Conservation (phyloP, 1,140 invertebrate genomes). For the Paramacrobiotus metropolitanus region DNA sequence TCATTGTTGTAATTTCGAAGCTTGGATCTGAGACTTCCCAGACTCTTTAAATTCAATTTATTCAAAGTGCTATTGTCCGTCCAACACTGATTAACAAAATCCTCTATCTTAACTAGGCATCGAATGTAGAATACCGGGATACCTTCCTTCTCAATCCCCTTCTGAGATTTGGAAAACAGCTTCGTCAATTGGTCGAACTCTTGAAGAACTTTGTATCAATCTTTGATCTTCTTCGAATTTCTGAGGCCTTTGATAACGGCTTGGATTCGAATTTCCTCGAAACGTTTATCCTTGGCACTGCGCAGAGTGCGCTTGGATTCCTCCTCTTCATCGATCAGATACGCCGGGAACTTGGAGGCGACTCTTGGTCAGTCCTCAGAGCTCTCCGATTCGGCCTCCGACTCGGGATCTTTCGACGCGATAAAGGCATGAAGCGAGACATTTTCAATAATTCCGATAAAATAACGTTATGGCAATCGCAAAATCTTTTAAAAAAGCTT, state of each 20-base stretch:
- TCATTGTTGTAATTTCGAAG: conserved; percentile 86
- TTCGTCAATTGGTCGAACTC: conserved; percentile 73
- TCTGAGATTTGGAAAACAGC: conserved; percentile 68
- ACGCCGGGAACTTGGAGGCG: conserved; percentile 12
- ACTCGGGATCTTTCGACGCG: conserved; percentile 20
- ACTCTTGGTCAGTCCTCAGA: conserved; percentile 17
- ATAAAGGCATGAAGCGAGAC: conserved; percentile 24
- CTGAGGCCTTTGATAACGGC: conserved; percentile 71
- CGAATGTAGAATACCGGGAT: conserved; percentile 75
- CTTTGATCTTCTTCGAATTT: conserved; percentile 94
- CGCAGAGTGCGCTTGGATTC: conserved; percentile 84
- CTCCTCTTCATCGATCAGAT: conserved; percentile 64
- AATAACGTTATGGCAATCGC: too few relatives aligned
- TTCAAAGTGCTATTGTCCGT: conserved; percentile 59
- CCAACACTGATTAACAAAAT: conserved; percentile 75
- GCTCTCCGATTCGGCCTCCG: conserved; percentile 19
- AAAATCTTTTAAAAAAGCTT: too few relatives aligned
- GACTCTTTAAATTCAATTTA: conserved; percentile 72
- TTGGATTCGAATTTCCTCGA: conserved; percentile 66
- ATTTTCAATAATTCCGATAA: too few relatives aligned
- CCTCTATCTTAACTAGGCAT: conserved; percentile 73
- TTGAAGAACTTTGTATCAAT: conserved; percentile 74
- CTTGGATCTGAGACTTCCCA: conserved; percentile 79
- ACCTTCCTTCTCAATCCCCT: conserved; percentile 77
- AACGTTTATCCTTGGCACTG: conserved; percentile 86